A percentile compares a stretch with the other conserved stretches of the same genome.
These are phyloP conservation scores for Zygothrica quintamaculata DNA, from an alignment of 2,888 invertebrate species.

Conservation along the genomic window DNA sequence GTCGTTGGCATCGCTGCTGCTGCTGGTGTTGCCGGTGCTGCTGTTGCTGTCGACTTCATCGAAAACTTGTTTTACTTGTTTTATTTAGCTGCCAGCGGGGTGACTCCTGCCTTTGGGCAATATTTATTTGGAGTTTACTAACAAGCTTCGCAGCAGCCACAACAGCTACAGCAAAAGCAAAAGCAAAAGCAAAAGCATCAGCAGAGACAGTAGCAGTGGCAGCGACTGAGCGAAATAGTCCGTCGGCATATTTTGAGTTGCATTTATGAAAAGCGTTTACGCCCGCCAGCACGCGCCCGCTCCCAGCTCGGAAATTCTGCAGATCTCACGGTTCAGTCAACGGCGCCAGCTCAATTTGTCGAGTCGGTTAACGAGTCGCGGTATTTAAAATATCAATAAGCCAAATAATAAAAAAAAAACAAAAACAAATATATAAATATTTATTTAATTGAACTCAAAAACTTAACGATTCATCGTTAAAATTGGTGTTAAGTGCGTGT, in stretches of 20 bases:
- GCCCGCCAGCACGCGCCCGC: slow-evolving; percentile 70
- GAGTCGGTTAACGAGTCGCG: slow-evolving; percentile 63
- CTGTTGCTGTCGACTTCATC: slow-evolving; percentile 36
- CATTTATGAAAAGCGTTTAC: slow-evolving; percentile 74
- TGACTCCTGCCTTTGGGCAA: slow-evolving; percentile 50
- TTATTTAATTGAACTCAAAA: slow-evolving; percentile 45
- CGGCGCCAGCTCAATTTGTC: slow-evolving; percentile 81
- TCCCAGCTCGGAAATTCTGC: slow-evolving; percentile 61
- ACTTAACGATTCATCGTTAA: slow-evolving; percentile 8
- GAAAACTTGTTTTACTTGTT: slow-evolving; percentile 52
- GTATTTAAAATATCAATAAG: slow-evolving; percentile 17
- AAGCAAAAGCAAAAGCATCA: slow-evolving; percentile 16
- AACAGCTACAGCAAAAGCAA: slow-evolving; percentile 10
- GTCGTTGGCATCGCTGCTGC: slow-evolving; percentile 30
- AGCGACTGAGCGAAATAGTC: slow-evolving; percentile 27
- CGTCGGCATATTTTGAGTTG: slow-evolving; percentile 68
- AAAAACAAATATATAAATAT: too few relatives aligned
- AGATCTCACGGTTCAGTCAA: slow-evolving; percentile 70
- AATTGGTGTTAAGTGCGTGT: slow-evolving; percentile 31
- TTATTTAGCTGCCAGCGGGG: slow-evolving; percentile 48
- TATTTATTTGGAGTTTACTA: slow-evolving; percentile 28
- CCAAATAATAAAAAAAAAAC: slow-evolving; percentile 5
- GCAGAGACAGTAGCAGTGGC: slow-evolving; percentile 22
- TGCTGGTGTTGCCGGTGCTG: slow-evolving; percentile 38
- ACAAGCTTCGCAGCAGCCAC: slow-evolving; percentile 38